phyloP scores from a whole-genome alignment of 2,888 invertebrate genomes.

The Agrochola lota region DNA sequence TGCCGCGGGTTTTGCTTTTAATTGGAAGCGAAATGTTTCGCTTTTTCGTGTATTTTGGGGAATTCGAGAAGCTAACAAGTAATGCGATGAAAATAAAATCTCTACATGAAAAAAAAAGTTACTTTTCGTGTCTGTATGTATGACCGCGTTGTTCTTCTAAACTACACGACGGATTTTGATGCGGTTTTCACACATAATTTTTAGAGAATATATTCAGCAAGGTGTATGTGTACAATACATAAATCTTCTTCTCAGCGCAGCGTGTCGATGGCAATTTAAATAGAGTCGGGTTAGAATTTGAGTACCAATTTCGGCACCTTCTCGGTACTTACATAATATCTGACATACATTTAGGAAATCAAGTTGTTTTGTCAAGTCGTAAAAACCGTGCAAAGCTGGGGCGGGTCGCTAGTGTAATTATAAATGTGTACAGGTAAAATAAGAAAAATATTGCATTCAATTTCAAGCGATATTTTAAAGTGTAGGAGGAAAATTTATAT shows the following conservation, averaged over 20 bases:
- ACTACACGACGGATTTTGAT: not conserved
- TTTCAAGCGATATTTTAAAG: conserved; percentile 6
- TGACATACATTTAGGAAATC: too few species aligned
- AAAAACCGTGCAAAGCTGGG: not conserved
- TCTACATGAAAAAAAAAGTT: too few species aligned
- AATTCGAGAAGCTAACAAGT: conserved; percentile 11
- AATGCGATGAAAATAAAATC: not conserved
- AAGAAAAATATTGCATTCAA: not conserved
- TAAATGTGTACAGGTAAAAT: conserved; percentile 1
- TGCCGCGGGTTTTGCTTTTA: conserved; percentile 41
- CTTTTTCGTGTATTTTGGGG: not conserved
- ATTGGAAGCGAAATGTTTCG: conserved; percentile 43
- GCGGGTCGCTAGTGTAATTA: not conserved
- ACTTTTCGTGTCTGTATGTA: not conserved
- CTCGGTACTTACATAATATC: too few species aligned
- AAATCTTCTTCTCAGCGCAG: too few species aligned
- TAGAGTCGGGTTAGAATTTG: too few species aligned
- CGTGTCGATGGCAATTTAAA: too few species aligned
- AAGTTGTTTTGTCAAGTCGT: not conserved
- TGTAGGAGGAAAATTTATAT: not conserved
- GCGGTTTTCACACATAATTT: too few species aligned
- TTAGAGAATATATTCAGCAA: too few species aligned
- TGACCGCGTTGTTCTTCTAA: not conserved
- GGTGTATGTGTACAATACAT: too few species aligned
- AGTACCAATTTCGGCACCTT: too few species aligned